Conservation (phyloP, 1,140 invertebrate genomes). For the Apocrypta bakeri region DNA sequence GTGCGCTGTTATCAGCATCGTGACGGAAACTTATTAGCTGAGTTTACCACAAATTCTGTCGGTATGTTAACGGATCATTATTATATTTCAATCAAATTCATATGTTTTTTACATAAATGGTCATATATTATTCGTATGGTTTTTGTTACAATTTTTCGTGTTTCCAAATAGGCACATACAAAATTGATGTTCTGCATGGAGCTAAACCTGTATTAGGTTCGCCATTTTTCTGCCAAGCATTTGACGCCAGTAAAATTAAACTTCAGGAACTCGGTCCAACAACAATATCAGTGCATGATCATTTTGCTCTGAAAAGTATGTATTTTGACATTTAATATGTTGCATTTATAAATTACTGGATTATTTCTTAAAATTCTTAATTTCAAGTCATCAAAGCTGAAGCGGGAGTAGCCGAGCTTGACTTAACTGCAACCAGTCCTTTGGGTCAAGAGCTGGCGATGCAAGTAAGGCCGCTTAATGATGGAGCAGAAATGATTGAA, state of each 20-base stretch:
- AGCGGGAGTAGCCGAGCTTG: constrained; percentile 92
- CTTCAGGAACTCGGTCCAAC: constrained; percentile 84
- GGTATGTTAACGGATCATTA: constrained; percentile 58
- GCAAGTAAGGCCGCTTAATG: constrained; percentile 83
- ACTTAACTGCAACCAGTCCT: constrained; percentile 91
- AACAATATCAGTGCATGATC: constrained; percentile 89
- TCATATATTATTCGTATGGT: neutral
- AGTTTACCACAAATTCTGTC: constrained; percentile 90
- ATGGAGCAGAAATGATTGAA: constrained; percentile 85
- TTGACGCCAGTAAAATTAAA: constrained; percentile 88
- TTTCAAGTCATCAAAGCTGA: constrained; percentile 87
- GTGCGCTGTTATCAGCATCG: constrained; percentile 97
- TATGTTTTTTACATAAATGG: too few relatives aligned
- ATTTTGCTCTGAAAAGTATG: constrained; percentile 88
- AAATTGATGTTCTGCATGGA: constrained; percentile 92
- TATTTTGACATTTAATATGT: constrained; percentile 40
- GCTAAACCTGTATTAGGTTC: constrained; percentile 94
- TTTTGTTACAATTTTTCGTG: neutral
- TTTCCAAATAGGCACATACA: constrained; percentile 78
- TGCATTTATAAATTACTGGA: constrained; percentile 1
- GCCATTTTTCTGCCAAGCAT: constrained; percentile 96
- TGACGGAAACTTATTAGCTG: constrained; percentile 92
- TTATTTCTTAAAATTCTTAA: neutral
- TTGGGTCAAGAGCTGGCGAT: constrained; percentile 90
- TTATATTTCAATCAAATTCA: too few relatives aligned